A percentile compares a stretch with the other conserved stretches of the same genome.
Conservation (phyloP, 1,140 invertebrate species). For the Rhynchophorus ferrugineus region DNA sequence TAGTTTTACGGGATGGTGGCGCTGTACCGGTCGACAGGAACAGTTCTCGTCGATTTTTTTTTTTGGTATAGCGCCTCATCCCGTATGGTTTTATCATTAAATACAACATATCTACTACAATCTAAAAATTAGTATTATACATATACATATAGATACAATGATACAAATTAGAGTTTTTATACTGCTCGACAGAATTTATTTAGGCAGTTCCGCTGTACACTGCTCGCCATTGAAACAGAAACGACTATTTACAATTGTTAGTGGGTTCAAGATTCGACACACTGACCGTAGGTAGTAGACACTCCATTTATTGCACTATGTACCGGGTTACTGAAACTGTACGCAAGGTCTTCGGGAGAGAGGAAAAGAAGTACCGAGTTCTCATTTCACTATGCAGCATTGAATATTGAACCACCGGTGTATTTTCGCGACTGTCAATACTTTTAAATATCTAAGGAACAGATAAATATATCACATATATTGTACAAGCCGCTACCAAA, state of each 20-base stretch:
- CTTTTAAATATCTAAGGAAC: slow-evolving; percentile 34
- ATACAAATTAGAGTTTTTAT: slow-evolving; percentile 38
- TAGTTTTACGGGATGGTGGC: background rate
- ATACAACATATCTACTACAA: slow-evolving; percentile 16
- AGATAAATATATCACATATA: slow-evolving; percentile 40
- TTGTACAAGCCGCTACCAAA: slow-evolving; percentile 38
- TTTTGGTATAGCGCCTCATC: background rate
- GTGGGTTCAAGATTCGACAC: background rate
- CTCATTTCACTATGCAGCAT: too few relatives aligned
- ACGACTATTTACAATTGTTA: slow-evolving; percentile 23
- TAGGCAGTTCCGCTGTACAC: background rate
- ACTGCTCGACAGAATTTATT: slow-evolving; percentile 28
- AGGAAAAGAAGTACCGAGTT: too few relatives aligned
- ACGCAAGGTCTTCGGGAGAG: too few relatives aligned
- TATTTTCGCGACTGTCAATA: slow-evolving; percentile 1
- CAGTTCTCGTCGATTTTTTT: background rate
- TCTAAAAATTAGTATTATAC: slow-evolving; percentile 16
- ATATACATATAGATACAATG: slow-evolving; percentile 40
- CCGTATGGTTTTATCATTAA: slow-evolving; percentile 11
- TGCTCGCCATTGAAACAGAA: slow-evolving; percentile 15
- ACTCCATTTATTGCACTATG: background rate
- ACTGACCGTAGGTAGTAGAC: slow-evolving; percentile 3
- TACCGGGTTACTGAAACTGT: too few relatives aligned
- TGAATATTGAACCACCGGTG: background rate
- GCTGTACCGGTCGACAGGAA: background rate